A percentile compares a stretch with the other conserved stretches of the same genome.
These are phyloP conservation scores for Podilymbus podiceps DNA, from an alignment of 2,113 vertebrate genomes.

Conservation along the genomic window DNA sequence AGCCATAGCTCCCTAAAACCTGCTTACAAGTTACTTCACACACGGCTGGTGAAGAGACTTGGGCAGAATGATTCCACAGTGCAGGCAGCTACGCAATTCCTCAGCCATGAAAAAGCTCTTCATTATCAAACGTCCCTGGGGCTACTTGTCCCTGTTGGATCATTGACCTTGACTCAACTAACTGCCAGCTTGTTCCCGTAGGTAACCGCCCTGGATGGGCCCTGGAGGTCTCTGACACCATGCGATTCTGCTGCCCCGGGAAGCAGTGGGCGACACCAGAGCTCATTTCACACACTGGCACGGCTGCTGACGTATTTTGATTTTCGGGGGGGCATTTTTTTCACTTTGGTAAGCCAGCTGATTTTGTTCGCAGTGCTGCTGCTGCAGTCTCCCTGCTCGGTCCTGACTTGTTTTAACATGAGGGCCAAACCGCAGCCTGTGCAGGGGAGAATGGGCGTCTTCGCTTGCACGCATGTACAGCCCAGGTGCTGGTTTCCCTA, in stretches of 20 bases:
- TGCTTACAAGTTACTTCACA: not conserved
- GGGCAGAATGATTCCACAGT: not conserved
- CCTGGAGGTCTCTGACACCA: not conserved
- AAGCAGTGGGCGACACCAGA: not conserved
- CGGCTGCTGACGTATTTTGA: fast-evolving
- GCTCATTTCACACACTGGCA: not conserved
- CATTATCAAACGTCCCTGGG: not conserved
- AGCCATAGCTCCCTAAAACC: not conserved
- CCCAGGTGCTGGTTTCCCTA: not conserved
- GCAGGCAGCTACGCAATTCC: not conserved
- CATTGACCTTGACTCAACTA: not conserved
- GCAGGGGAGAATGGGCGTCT: not conserved
- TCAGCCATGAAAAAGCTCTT: not conserved
- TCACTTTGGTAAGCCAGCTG: not conserved
- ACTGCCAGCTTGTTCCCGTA: not conserved
- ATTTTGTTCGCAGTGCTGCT: not conserved
- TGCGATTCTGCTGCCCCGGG: fast-evolving
- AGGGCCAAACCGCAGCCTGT: fast-evolving
- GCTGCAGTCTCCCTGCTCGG: not conserved
- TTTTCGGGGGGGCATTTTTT: not conserved
- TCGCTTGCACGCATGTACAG: not conserved
- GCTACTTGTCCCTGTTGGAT: not conserved
- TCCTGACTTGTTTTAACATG: not conserved
- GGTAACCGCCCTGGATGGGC: not conserved
- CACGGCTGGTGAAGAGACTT: not conserved